phyloP scores from a whole-genome alignment of 1,140 invertebrate genomes.

The Copidosoma floridanum region DNA sequence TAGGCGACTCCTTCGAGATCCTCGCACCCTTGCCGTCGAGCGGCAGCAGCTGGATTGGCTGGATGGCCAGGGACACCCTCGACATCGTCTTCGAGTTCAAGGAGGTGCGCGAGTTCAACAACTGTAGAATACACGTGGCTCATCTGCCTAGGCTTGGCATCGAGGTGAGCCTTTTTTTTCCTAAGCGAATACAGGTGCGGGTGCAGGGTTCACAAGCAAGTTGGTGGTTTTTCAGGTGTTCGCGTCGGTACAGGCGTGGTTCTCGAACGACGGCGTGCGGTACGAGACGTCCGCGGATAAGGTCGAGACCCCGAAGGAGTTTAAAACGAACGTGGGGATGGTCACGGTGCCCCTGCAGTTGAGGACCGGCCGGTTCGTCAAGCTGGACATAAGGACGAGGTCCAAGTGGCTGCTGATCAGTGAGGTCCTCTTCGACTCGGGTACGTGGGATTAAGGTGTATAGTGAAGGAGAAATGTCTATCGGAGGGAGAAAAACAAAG shows the following conservation, averaged over 20 bases:
- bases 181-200: too few relatives aligned
- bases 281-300: conserved; percentile 62
- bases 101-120: conserved; percentile 70
- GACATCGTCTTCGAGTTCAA: conserved; percentile 81
- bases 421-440: conserved; percentile 79
- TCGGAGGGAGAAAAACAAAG: too few relatives aligned
- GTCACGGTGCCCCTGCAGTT: conserved; percentile 73
- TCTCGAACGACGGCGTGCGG: conserved; percentile 74
- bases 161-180: conserved; percentile 60
- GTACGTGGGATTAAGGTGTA: too few relatives aligned
- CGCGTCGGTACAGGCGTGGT: conserved; percentile 68
- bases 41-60: conserved; percentile 74
- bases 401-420: conserved; percentile 87
- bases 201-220: too few relatives aligned
- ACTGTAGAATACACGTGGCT: conserved; percentile 74
- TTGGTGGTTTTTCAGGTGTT: conserved; percentile 60
- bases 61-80: conserved; percentile 69
- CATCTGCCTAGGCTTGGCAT: conserved; percentile 71
- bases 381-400: conserved; percentile 75
- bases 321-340: conserved; percentile 64
- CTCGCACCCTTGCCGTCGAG: conserved; percentile 31
- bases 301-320: conserved; percentile 55
- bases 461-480: too few relatives aligned
- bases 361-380: conserved; percentile 73
- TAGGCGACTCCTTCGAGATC: conserved; percentile 42